Evolutionary conservation across 2,113 vertebrate species (phyloP).

Genomic region (Caretta caretta): DNA sequence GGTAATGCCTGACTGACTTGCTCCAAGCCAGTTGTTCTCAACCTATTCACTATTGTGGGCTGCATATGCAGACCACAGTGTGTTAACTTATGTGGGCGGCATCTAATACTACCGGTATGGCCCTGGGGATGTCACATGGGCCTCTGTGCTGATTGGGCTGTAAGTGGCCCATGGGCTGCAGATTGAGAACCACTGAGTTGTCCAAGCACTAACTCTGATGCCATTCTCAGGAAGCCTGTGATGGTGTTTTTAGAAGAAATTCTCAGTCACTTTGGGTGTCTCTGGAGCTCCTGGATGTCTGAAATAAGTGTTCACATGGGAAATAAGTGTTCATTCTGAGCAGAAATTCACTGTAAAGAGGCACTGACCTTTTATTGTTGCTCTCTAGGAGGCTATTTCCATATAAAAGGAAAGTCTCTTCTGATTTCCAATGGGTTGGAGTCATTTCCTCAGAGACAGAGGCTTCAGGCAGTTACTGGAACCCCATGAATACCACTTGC

Average conservation of each 20-base stretch:
- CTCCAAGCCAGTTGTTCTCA: not conserved
- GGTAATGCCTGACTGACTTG: not conserved
- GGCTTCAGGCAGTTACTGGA: not conserved
- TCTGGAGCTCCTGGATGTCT: not conserved
- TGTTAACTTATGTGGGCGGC: too few species aligned
- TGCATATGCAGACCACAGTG: too few species aligned
- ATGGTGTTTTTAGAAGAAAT: not conserved
- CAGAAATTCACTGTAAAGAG: not conserved
- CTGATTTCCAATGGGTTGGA: not conserved
- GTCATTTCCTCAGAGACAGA: not conserved
- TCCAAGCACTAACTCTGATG: not conserved
- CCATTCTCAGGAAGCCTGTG: not conserved
- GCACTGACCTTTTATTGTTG: not conserved
- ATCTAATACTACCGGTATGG: too few species aligned
- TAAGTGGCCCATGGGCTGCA: too few species aligned
- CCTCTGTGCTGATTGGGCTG: too few species aligned
- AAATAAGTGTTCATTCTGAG: not conserved
- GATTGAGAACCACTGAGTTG: too few species aligned
- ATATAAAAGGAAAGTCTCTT: not conserved
- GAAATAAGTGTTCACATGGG: not conserved
- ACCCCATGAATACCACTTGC: not conserved
- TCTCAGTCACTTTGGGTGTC: not conserved
- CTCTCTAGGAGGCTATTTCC: not conserved
- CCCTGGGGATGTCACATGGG: too few species aligned
- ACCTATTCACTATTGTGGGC: too few species aligned